Evolutionary conservation across 2,797 vertebrate species (phyloP).

Genomic region (Echeneis naucrates): DNA sequence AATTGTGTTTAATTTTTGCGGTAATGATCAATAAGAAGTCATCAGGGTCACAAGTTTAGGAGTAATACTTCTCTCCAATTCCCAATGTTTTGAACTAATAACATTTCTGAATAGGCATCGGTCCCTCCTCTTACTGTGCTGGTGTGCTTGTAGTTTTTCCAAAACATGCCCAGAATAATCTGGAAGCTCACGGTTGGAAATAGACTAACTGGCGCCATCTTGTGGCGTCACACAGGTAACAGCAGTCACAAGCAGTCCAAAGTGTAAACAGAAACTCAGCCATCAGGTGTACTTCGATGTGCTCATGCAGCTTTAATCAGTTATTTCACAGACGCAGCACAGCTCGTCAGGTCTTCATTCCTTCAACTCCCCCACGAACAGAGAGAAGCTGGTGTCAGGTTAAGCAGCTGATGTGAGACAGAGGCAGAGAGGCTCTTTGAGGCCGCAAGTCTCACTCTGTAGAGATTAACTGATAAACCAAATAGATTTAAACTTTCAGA

Average conservation of each 20-base stretch:
- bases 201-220: constrained; percentile 44
- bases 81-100: too few relatives aligned
- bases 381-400: constrained; percentile 15
- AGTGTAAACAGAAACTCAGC: neutral
- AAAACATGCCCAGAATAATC: neutral
- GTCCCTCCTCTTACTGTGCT: constrained; percentile 39
- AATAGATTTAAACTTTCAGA: constrained; percentile 39
- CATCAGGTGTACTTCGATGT: neutral
- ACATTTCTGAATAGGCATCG: too few relatives aligned
- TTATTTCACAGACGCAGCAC: constrained; percentile 6
- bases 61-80: neutral
- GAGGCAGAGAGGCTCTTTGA: constrained; percentile 16
- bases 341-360: neutral
- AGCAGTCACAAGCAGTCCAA: neutral
- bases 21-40: neutral
- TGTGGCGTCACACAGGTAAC: constrained; percentile 26
- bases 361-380: constrained; percentile 1
- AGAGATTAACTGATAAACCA: constrained; percentile 52
- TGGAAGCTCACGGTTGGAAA: constrained; percentile 1
- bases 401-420: neutral
- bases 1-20: neutral
- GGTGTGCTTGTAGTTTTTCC: constrained; percentile 21
- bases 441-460: neutral
- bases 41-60: neutral
- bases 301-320: constrained; percentile 15